Evolutionary conservation across 2,888 invertebrate genomes (phyloP), one percentile per base, ranked within the genome.

Genomic region (Tinea semifulvella): DNA sequence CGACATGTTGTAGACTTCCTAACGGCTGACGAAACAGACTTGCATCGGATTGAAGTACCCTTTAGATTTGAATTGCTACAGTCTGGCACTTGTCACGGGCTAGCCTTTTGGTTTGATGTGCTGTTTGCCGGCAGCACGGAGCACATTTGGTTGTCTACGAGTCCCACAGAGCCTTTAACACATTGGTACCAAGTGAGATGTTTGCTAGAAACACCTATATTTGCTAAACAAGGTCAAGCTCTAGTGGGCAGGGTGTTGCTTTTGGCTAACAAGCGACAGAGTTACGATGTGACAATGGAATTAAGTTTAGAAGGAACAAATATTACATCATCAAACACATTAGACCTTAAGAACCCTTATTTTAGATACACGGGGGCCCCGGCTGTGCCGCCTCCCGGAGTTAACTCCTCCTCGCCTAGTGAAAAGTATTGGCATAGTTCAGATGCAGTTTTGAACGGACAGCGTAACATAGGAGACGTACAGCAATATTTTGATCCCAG

Each of bases 131-230:
- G 98, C 26, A 88, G 88, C 38, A 88, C 88, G 48, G 91, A 94
- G 61, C 91, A 94, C 48, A 91, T 98, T 47, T 98, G 98, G 98
- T 73, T 99, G 22, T 98, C 98, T 5, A 99, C 99, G 4, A 91
- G 98, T 1, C 98, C 98, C 0, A 98, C 98, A 2, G 98, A 98
- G 67, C 96, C 98, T 0, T 81, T 99, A 14, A 99, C 98, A 19
- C 98, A 99, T 72, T 99, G 98, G 99, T 98, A 99, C 73, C 98
- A 98, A 80, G 98, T 98, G 2, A 87, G 98, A 20, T 99, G 98
- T 68, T 84, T 99, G 49, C 73, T 99, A 45, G 94, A 96, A 64
- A 91, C 91, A 54, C 98, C 98, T 1, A 86, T 99, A 39, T 91
- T 98, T 61, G 94, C 94, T 16, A 96, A 96, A 74, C 92, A 94